Conservation (phyloP, 2,113 vertebrate genomes). For the Nycticebus coucang region DNA sequence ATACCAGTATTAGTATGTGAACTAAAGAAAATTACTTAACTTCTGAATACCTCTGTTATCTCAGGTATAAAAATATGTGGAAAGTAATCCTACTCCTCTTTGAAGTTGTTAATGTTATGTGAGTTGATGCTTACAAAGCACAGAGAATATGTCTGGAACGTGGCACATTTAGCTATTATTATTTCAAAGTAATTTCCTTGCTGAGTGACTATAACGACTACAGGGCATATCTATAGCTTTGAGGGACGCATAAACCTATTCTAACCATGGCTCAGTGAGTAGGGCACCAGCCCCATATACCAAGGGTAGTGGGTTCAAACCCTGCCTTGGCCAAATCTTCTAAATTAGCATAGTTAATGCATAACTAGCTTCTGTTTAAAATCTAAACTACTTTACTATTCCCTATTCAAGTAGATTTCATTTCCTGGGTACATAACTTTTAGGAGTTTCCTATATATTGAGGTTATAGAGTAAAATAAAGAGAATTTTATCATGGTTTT, state of each 20-base stretch:
- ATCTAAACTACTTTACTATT: not conserved
- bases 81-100: not conserved
- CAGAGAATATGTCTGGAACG: not conserved
- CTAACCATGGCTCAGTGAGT: not conserved
- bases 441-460: not conserved
- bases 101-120: not conserved
- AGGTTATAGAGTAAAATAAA: not conserved
- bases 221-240: not conserved
- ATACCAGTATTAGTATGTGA: not conserved
- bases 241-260: not conserved
- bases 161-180: not conserved
- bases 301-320: too few species aligned
- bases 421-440: not conserved
- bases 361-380: not conserved
- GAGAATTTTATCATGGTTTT: not conserved
- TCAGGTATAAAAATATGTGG: not conserved
- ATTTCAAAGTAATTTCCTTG: constrained; percentile 35
- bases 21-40: not conserved
- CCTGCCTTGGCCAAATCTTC: not conserved
- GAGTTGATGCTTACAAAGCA: not conserved
- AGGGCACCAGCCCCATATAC: too few species aligned
- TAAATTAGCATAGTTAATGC: not conserved
- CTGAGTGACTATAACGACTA: not conserved
- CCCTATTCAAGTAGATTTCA: not conserved
- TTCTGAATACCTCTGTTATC: not conserved